These are phyloP conservation scores for Anorthoa munda DNA, from an alignment of 2,888 invertebrate species.

Conservation along the genomic window DNA sequence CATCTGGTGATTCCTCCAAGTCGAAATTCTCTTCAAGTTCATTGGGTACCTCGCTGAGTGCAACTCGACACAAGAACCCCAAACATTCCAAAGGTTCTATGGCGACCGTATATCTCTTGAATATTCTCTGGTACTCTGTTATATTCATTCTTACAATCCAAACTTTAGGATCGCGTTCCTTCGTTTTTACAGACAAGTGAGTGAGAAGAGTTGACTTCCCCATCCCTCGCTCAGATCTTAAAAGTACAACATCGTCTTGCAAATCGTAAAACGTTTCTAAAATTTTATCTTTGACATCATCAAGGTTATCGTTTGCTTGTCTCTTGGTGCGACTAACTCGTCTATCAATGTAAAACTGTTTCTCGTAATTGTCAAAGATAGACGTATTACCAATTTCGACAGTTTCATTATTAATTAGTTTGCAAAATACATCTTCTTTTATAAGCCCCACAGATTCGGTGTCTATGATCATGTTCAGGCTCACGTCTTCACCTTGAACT, in stretches of 20 bases:
- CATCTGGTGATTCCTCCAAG: constrained; percentile 1
- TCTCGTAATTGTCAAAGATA: constrained; percentile 8
- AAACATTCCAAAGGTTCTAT: constrained; percentile 18
- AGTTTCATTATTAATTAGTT: constrained; percentile 39
- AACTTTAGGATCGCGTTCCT: constrained; percentile 16
- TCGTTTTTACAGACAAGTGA: constrained; percentile 4
- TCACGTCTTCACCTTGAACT: constrained; percentile 49
- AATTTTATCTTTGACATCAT: constrained; percentile 3
- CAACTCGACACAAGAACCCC: constrained; percentile 19
- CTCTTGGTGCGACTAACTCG: constrained; percentile 1
- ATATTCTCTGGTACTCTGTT: constrained; percentile 14
- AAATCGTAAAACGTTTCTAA: constrained; percentile 44
- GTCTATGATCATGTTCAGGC: constrained; percentile 33
- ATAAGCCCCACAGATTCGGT: constrained; percentile 16
- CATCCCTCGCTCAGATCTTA: neutral
- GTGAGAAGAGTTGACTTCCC: constrained; percentile 1
- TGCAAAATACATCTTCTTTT: constrained; percentile 26
- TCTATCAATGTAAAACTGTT: constrained; percentile 37
- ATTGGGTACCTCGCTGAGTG: neutral
- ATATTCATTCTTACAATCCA: constrained; percentile 56
- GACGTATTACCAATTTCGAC: constrained; percentile 14
- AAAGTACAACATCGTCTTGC: neutral
- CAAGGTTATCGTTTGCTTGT: neutral
- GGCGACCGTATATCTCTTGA: neutral
- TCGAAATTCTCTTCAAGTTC: constrained; percentile 1